These are phyloP conservation scores for Lissocephala sabroskyi DNA, from an alignment of 2,888 invertebrate genomes.

Conservation along the genomic window DNA sequence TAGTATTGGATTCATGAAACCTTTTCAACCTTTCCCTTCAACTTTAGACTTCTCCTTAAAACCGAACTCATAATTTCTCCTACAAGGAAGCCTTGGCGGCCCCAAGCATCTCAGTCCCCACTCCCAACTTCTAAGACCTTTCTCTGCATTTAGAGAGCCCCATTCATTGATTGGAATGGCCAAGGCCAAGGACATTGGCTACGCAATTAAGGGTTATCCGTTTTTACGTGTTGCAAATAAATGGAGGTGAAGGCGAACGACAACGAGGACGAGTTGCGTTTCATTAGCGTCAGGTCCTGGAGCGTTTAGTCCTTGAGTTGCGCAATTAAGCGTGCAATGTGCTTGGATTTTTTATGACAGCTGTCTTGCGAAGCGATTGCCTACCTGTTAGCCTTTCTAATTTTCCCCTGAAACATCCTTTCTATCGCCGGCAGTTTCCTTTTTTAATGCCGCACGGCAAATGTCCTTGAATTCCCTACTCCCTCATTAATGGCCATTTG, in stretches of 20 bases:
- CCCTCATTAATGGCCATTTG: constrained; percentile 15
- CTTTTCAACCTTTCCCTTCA: too few relatives aligned
- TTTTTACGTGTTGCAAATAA: too few relatives aligned
- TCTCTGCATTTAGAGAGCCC: too few relatives aligned
- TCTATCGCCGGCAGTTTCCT: constrained; percentile 12
- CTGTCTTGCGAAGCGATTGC: constrained; percentile 12
- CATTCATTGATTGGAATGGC: too few relatives aligned
- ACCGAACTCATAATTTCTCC: too few relatives aligned
- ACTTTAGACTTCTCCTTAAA: too few relatives aligned
- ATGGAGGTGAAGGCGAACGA: too few relatives aligned
- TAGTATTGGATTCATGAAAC: too few relatives aligned
- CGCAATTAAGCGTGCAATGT: constrained; percentile 26
- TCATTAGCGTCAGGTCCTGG: constrained; percentile 36
- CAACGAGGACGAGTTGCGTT: constrained; percentile 25
- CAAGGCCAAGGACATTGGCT: too few relatives aligned
- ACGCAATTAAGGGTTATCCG: constrained; percentile 46
- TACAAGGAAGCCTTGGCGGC: too few relatives aligned
- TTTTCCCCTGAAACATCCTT: constrained; percentile 39
- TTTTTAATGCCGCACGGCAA: constrained; percentile 11
- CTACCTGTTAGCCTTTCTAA: constrained; percentile 43
- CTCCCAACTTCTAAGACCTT: too few relatives aligned
- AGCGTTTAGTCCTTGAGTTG: constrained; percentile 39
- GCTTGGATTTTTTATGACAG: constrained; percentile 43
- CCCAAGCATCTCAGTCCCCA: too few relatives aligned
- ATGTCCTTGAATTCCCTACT: constrained; percentile 41